A percentile compares a stretch with the other conserved stretches of the same genome.
phyloP scores from a whole-genome alignment of 1,140 invertebrate species.

The Pollicipes pollicipes region DNA sequence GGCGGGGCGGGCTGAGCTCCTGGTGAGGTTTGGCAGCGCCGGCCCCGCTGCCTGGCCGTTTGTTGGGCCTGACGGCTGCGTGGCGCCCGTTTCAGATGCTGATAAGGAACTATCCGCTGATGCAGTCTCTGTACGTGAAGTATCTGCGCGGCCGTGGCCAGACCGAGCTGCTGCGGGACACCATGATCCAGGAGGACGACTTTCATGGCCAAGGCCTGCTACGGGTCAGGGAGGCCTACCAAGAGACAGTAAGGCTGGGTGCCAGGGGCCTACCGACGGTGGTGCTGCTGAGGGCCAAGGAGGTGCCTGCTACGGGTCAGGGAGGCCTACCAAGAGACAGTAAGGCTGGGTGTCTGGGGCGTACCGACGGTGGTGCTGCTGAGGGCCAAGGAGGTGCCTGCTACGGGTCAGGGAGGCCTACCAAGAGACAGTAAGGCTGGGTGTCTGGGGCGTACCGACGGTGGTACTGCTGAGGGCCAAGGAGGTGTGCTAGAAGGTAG shows the following conservation, averaged over 20 bases:
- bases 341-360: background rate
- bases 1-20: too few species aligned
- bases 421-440: too few species aligned
- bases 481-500: too few species aligned
- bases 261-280: too few species aligned
- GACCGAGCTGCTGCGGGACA: background rate
- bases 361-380: too few species aligned
- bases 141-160: background rate
- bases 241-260: background rate
- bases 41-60: too few species aligned
- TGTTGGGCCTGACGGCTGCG: too few species aligned
- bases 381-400: too few species aligned
- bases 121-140: background rate
- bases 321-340: background rate
- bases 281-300: background rate
- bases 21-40: too few species aligned
- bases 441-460: too few species aligned
- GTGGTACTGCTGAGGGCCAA: too few species aligned
- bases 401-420: too few species aligned
- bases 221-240: background rate
- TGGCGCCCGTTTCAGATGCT: background rate
- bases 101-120: background rate
- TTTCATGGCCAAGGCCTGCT: background rate
- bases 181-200: background rate
- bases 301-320: background rate